A percentile compares a stretch with the other conserved stretches of the same genome.
Conservation (phyloP, 2,797 vertebrate species). For the Gymnoscopelus microlampas region DNA sequence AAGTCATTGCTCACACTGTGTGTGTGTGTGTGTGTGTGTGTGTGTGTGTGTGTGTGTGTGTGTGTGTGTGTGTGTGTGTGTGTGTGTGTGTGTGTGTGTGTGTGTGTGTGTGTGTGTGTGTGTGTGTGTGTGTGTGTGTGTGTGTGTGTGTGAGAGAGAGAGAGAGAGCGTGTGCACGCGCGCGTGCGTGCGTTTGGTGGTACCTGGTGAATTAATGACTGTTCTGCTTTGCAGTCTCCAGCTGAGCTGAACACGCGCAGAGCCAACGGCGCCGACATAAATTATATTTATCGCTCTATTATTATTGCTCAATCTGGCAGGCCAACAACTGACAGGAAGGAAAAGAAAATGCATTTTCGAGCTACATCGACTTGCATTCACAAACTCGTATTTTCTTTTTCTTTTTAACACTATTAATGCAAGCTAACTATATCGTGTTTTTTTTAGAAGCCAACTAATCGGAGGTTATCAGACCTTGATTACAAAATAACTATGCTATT, state of each 20-base stretch:
- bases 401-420: too few species aligned
- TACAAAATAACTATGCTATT: too few species aligned
- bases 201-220: constrained; percentile 74
- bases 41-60: constrained; percentile 2
- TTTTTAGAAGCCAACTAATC: constrained; percentile 2
- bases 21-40: background rate
- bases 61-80: constrained; percentile 9
- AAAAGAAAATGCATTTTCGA: constrained; percentile 35
- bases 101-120: constrained; percentile 2
- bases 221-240: constrained; percentile 64
- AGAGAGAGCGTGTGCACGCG: too few species aligned
- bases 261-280: constrained; percentile 68
- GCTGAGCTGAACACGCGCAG: constrained; percentile 66
- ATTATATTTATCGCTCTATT: constrained; percentile 71
- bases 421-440: background rate
- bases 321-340: constrained; percentile 51
- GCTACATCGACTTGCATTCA: constrained; percentile 24
- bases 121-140: constrained; percentile 20
- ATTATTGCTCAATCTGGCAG: constrained; percentile 64
- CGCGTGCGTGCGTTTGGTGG: constrained; percentile 33
- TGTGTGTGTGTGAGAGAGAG: constrained; percentile 16
- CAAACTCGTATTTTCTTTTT: constrained; percentile 25
- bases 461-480: too few species aligned
- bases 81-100: constrained; percentile 2
- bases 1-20: constrained; percentile 31